Conservation (phyloP, 2,888 invertebrate species). For the Epicampocera succincta region DNA sequence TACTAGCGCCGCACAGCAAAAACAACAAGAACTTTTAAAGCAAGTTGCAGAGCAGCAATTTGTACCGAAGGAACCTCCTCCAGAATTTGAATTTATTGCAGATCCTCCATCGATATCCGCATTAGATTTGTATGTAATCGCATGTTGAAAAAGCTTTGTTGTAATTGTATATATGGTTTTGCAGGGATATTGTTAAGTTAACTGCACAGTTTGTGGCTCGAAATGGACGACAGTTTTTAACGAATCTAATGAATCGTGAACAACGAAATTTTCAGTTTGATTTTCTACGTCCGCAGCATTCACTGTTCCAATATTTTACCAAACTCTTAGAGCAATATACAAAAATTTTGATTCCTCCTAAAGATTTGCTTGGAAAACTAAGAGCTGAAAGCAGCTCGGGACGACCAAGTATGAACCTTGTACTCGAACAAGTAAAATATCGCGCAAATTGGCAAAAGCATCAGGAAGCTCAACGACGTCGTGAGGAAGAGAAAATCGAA, state of each 20-base stretch:
- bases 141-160: background rate
- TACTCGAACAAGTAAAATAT: constrained; percentile 94
- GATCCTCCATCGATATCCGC: constrained; percentile 99
- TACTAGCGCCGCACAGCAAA: constrained; percentile 90
- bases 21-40: constrained; percentile 93
- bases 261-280: constrained; percentile 99
- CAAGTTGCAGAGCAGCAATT: constrained; percentile 93
- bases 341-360: constrained; percentile 97
- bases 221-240: constrained; percentile 98
- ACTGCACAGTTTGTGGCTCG: constrained; percentile 99
- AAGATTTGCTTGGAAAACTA: constrained; percentile 91
- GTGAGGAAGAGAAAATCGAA: constrained; percentile 97
- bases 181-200: constrained; percentile 96
- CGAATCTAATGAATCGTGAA: constrained; percentile 98
- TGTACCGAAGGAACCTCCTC: constrained; percentile 94
- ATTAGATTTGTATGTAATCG: constrained; percentile 89
- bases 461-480: constrained; percentile 94
- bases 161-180: constrained; percentile 69
- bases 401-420: constrained; percentile 82
- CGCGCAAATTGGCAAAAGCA: constrained; percentile 98
- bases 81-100: constrained; percentile 95
- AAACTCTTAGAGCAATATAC: constrained; percentile 99
- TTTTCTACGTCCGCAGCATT: constrained; percentile 98
- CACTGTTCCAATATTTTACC: constrained; percentile 98
- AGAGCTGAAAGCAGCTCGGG: constrained; percentile 89